Percentiles rank a stretch among this genome's conserved stretches.
Evolutionary conservation across 1,140 invertebrate genomes (phyloP).

Genomic region (Aphaenogaster floridana): DNA sequence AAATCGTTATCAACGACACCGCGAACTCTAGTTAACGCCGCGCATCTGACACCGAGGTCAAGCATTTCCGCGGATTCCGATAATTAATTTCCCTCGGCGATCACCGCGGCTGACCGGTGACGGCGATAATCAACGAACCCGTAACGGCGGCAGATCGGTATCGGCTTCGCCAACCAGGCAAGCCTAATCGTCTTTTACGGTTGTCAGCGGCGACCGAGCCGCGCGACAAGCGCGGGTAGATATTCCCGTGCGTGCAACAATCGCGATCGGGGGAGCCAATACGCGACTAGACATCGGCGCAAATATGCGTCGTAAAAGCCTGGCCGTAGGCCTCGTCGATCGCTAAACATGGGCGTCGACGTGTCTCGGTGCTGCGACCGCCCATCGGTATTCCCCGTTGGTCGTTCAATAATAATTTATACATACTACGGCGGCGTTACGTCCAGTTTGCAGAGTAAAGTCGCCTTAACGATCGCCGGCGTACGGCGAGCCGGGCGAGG

Average conservation of each 20-base stretch:
- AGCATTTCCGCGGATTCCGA: conserved; percentile 39
- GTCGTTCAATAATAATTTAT: conserved; percentile 80
- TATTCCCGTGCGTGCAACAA: conserved; percentile 50
- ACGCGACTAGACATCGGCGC: conserved; percentile 41
- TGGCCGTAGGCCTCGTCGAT: conserved; percentile 31
- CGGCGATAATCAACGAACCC: conserved; percentile 50
- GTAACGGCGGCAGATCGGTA: conserved; percentile 43
- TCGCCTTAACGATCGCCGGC: conserved; percentile 61
- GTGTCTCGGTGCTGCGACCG: conserved; percentile 75
- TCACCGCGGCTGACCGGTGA: neutral
- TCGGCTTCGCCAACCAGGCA: conserved; percentile 40
- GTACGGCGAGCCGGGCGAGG: conserved; percentile 18
- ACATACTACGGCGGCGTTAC: conserved; percentile 31
- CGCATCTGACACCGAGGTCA: conserved; percentile 17
- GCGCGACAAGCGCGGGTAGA: conserved; percentile 42
- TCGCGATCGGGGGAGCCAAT: conserved; percentile 46
- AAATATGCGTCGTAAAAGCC: conserved; percentile 57
- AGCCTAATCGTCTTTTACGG: conserved; percentile 61
- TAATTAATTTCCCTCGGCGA: conserved; percentile 53
- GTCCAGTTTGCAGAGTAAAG: conserved; percentile 49
- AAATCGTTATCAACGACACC: neutral
- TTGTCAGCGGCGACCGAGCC: conserved; percentile 32
- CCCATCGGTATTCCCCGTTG: conserved; percentile 80
- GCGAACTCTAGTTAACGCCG: neutral
- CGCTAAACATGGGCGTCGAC: conserved; percentile 78